Evolutionary conservation across 2,888 invertebrate genomes (phyloP), one percentile per base, ranked within the genome.

Genomic region (Ephialtes manifestator): DNA sequence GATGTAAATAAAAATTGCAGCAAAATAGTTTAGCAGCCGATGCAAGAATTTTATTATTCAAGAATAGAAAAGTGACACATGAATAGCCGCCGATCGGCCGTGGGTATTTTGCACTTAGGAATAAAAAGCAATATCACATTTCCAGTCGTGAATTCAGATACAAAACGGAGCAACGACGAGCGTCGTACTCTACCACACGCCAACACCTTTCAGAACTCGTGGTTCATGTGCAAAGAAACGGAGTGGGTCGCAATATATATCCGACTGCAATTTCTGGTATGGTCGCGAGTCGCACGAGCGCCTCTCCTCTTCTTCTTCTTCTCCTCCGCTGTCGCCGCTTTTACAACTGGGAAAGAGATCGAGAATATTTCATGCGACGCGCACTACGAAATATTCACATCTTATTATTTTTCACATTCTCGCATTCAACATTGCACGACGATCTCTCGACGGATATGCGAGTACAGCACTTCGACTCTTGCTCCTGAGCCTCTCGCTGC

Each of bases 211-310:
- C 74, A 55, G 72, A 43, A 31, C n/a, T 28, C 31, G 74, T 51
- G 35, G n/a, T 51, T 60, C 28, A 60, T 28, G 60, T 11, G 43
- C 43, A 24, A 35, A 60, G 43, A 74, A 31, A n/a, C 58, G n/a
- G 15, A 48, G 79, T 75, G 75, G 53, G 48, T 68, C 28, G 84
- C 74, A 85, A 83, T 82, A 79, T 82, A 79, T 84, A 76, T 78
- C 83, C 80, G 24, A 71, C 43, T 79, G 65, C 75, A 70, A 84
- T 84, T 84, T 76, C 67, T 63, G 43, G 15, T 48, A 39, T 43
- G 28, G 31, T 18, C 28, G 7, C 68, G 68, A 48, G n/a, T 35
- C 48, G 68, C 48, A n/a, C 48, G 48, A 48, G 15, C 7, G 48
- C 51, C 48, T 68, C 48, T 8, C 10, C 0, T 65, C 15, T 20